A percentile compares a stretch with the other conserved stretches of the same genome.
These are phyloP conservation scores for Tolypeutes matacus DNA, from an alignment of 2,797 vertebrate genomes.

Conservation along the genomic window DNA sequence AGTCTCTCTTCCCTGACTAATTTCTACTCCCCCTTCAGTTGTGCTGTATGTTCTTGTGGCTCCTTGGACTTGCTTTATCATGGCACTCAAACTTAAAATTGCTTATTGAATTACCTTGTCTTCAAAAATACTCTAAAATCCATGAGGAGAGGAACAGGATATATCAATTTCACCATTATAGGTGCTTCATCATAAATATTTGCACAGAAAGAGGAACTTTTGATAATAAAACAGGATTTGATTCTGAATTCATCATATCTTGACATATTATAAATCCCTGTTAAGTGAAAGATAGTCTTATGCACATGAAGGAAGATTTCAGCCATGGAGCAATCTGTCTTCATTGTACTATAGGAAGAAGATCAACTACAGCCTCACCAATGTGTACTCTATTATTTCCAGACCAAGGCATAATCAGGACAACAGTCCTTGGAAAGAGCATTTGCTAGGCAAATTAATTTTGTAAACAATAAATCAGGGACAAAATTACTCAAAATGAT, in stretches of 20 bases:
- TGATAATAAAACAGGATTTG: constrained; percentile 5
- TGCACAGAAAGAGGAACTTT: constrained; percentile 23
- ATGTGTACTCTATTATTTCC: not conserved
- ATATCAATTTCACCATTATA: not conserved
- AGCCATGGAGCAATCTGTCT: not conserved
- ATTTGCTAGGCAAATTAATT: constrained; percentile 32
- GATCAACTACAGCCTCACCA: not conserved
- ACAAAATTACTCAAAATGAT: not conserved
- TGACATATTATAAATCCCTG: not conserved
- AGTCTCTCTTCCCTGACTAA: not conserved
- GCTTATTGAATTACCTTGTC: constrained; percentile 1
- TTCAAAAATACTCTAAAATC: constrained; percentile 10
- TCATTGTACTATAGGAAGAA: not conserved
- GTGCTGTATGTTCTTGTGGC: not conserved
- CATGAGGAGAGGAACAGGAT: not conserved
- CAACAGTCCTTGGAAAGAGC: not conserved
- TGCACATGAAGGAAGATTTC: not conserved
- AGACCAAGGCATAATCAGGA: not conserved
- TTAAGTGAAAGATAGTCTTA: constrained; percentile 10
- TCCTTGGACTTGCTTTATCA: constrained; percentile 4
- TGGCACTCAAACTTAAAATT: not conserved
- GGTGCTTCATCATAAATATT: not conserved
- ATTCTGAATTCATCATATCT: not conserved
- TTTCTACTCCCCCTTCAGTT: not conserved
- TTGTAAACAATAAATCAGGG: not conserved